Conservation (phyloP, 2,113 vertebrate genomes). For the Psittacara wagleri region DNA sequence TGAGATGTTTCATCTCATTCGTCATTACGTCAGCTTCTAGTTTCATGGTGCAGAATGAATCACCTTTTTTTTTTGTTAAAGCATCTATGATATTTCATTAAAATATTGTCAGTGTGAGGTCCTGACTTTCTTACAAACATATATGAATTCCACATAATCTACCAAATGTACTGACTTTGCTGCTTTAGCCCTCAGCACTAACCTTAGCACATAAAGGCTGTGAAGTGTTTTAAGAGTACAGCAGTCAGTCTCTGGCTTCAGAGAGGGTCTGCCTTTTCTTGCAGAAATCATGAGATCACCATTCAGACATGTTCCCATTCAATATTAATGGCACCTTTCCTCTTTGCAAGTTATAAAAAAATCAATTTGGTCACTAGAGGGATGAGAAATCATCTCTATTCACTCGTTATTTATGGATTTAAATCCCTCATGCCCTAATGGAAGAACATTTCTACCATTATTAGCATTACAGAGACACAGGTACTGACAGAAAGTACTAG, state of each 20-base stretch:
- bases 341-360: constrained; percentile 17
- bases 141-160: constrained; percentile 3
- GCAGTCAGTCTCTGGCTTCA: neutral
- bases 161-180: neutral
- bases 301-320: neutral
- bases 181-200: neutral
- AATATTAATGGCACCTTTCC: constrained; percentile 1
- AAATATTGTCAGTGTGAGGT: constrained; percentile 34
- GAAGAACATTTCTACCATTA: neutral
- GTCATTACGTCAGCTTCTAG: neutral
- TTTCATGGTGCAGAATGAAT: neutral
- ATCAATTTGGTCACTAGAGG: constrained; percentile 23
- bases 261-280: neutral
- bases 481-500: neutral
- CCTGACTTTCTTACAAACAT: neutral
- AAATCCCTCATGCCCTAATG: neutral
- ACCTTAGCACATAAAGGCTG: neutral
- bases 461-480: constrained; percentile 1
- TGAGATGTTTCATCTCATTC: neutral
- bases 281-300: neutral
- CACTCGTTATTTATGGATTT: constrained; percentile 38
- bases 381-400: neutral
- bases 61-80: neutral
- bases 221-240: neutral
- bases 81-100: neutral